phyloP scores from a whole-genome alignment of 1,140 invertebrate species.

The Tenebrio molitor region DNA sequence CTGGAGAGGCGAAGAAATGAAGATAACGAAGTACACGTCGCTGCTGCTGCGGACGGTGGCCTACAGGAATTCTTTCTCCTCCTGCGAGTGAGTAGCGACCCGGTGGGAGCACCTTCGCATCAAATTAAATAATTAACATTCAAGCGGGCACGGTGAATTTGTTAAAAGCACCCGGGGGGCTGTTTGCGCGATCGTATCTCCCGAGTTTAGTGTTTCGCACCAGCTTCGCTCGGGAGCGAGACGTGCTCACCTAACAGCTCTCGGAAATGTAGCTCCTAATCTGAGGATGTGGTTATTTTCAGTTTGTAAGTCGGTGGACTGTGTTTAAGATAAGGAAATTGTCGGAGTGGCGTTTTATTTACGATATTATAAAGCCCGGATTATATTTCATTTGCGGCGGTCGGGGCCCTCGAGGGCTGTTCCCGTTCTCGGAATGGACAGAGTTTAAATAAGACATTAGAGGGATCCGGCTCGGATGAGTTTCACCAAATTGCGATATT shows the following conservation, averaged over 20 bases:
- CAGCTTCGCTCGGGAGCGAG: neutral
- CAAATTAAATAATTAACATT: slow-evolving; percentile 60
- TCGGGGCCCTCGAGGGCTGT: neutral
- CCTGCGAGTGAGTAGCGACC: slow-evolving; percentile 58
- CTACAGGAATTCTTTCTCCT: slow-evolving; percentile 60
- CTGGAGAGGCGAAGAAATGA: slow-evolving; percentile 54
- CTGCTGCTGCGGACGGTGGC: slow-evolving; percentile 60
- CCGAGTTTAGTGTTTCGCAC: neutral
- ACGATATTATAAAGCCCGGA: slow-evolving; percentile 40
- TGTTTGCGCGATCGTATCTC: slow-evolving; percentile 49
- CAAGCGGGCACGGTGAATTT: slow-evolving; percentile 54
- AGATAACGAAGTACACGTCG: slow-evolving; percentile 62
- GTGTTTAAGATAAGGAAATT: slow-evolving; percentile 51
- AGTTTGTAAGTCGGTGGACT: slow-evolving; percentile 54
- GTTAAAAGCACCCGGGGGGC: slow-evolving; percentile 54
- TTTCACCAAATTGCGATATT: slow-evolving; percentile 2
- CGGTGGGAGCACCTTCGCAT: slow-evolving; percentile 51
- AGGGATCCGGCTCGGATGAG: slow-evolving; percentile 17
- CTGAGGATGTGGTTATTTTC: slow-evolving; percentile 52
- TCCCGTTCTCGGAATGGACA: slow-evolving; percentile 1
- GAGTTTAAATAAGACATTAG: slow-evolving; percentile 25
- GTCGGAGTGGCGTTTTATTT: slow-evolving; percentile 42
- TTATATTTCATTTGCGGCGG: slow-evolving; percentile 37
- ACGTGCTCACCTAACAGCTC: slow-evolving; percentile 20
- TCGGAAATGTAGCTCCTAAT: slow-evolving; percentile 51